phyloP scores from a whole-genome alignment of 2,113 vertebrate species.

The Pygoscelis adeliae region DNA sequence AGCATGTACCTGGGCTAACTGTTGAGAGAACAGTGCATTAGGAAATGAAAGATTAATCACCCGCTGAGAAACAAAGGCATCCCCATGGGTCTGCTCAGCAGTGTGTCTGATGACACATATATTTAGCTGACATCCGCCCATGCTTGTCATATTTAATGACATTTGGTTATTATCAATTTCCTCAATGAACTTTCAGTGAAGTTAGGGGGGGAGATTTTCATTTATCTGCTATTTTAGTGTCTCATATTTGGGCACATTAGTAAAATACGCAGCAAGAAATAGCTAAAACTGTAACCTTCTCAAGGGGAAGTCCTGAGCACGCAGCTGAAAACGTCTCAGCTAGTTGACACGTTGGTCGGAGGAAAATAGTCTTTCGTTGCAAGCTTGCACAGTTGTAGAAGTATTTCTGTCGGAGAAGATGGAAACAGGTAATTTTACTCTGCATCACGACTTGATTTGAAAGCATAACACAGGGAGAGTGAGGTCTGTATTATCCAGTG shows the following conservation, averaged over 20 bases:
- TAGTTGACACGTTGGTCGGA: no score
- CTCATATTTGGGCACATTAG: background rate
- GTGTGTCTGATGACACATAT: accelerated
- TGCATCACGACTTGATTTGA: accelerated
- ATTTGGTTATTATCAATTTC: background rate
- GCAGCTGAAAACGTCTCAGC: background rate
- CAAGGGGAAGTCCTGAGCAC: background rate
- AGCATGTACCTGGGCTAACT: background rate
- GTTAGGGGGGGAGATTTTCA: accelerated
- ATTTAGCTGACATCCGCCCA: background rate
- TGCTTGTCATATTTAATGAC: background rate
- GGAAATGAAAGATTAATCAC: accelerated
- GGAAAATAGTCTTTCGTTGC: background rate
- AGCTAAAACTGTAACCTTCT: background rate
- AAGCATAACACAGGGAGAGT: background rate
- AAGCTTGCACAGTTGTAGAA: background rate
- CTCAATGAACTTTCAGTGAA: background rate
- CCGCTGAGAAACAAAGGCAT: background rate
- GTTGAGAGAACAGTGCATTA: background rate
- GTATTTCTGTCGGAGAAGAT: background rate
- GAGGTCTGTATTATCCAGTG: no score
- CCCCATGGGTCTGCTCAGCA: accelerated
- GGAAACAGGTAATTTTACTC: background rate
- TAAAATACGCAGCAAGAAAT: background rate
- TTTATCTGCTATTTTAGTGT: background rate